phyloP scores from a whole-genome alignment of 2,113 vertebrate species.

The Myocastor coypus region DNA sequence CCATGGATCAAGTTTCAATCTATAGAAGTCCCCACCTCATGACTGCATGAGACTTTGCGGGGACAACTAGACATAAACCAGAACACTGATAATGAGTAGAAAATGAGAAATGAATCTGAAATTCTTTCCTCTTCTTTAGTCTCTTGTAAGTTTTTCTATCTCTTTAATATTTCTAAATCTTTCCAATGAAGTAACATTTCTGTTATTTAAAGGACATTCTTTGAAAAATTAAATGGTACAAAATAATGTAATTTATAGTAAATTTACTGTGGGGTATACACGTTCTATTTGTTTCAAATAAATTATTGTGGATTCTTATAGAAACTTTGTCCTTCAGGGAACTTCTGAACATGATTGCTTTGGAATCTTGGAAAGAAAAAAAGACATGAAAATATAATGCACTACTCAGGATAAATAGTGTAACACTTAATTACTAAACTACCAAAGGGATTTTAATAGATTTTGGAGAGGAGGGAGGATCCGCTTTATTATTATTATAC shows the following conservation, averaged over 20 bases:
- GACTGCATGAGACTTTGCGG: too few relatives aligned
- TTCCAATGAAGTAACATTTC: neutral
- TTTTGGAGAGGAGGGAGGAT: neutral
- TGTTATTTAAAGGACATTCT: neutral
- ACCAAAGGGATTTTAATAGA: neutral
- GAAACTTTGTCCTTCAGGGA: neutral
- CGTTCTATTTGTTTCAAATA: conserved; percentile 7
- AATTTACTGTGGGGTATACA: neutral
- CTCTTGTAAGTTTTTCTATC: neutral
- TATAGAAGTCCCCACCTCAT: too few relatives aligned
- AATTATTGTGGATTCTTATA: neutral
- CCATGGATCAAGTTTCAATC: too few relatives aligned
- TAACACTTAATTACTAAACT: neutral
- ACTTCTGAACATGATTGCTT: neutral
- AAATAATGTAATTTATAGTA: neutral
- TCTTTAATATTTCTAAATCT: neutral
- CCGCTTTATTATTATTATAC: neutral
- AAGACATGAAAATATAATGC: neutral
- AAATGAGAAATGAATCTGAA: neutral
- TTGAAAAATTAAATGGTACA: conserved; percentile 32
- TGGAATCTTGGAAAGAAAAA: neutral
- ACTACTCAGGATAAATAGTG: neutral
- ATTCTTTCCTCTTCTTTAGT: neutral
- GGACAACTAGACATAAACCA: too few relatives aligned
- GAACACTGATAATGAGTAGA: too few relatives aligned